Evolutionary conservation across 2,797 vertebrate genomes (phyloP), one percentile per base, ranked within the genome.

Genomic region (Pipistrellus pipistrellus): DNA sequence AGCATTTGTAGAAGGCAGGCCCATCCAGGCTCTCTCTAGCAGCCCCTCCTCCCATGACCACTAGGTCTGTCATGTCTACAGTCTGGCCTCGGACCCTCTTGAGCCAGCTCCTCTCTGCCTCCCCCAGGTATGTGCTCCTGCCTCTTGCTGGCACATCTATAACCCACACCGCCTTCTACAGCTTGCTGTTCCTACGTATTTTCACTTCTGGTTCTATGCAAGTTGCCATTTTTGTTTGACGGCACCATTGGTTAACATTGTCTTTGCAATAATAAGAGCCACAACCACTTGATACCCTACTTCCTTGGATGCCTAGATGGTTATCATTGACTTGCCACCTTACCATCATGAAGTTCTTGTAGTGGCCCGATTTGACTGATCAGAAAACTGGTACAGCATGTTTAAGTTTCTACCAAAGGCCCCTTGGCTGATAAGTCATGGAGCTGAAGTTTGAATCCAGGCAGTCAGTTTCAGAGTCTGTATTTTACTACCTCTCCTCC

Each of bases 51-150:
- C 32, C 30, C n/a, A 53, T 38, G 12, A 41, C 64, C 46, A 2
- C 30, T 3, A 0, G 2, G 57, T 46, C 27, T 2, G 32, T 64
- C 0, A 8, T 30, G 7, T 21, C n/a, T 27, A 0, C 1, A 3
- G 44, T n/a, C 21, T 48, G 77, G 76, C 11, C 1, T 2, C 14
- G 30, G 23, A 41, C 35, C 38, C 55, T 30, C 10, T 4, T 0
- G 0, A 51, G 32, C 71, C 8, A 2, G 0, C 51, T 62, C 20
- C 8, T 23, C 9, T 17, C 30, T 59, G 25, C 38, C 38, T 73
- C 59, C 51, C 51, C 81, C 14, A 0, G 15, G 6, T 81, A 44
- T 53, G 75, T 30, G 4, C 38, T 82, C 17, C 35, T 44, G n/a
- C 25, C 13, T 87, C 71, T 69, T 66, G 23, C 27, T 44, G 55